Base-by-base conservation (phyloP, 2,113 vertebrate species). In the Anolis sagrei region DNA sequence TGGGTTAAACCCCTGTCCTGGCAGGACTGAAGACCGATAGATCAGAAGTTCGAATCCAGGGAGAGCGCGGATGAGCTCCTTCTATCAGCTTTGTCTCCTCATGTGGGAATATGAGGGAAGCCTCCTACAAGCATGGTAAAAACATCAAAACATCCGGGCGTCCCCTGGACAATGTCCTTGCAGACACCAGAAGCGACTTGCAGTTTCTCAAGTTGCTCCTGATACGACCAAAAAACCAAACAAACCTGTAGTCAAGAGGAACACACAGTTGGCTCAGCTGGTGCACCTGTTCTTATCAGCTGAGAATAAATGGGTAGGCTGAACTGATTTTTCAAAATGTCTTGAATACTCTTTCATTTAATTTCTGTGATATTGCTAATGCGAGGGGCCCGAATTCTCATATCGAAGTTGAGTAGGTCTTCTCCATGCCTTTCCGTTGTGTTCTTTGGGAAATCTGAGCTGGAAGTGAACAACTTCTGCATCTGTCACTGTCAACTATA, bases 401-500 rank as follows among this genome's bases (percentile, higher is more conserved):
- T 51, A 1, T 7, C 69, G 54, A 85, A 88, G 48, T 39, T 48
- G 82, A 82, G n/a, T 6, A 62, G 74, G 14, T 21, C 1, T 86
- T 87, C 81, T 81, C 4, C 5, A 54, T 48, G 70, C 89, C 86
- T 84, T 82, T 25, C 84, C 54, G 79, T 64, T 54, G 0, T 19
- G 29, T 27, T 34, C 70, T 13, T 74, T 13, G 36, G 58, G 29
- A 11, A 54, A 72, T 44, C 27, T 32, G 58, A 61, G 27, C 27
- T 36, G 13, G 34, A 49, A 36, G 7, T 10, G 14, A 58, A 64
- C 2, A 3, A 34, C 27, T 29, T 75, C 29, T 5, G 49, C 88
- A 83, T 86, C 86, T 89, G 77, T 86, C 88, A 68, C 6, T 0
- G 85, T 83, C 75, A 89, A 69, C 72, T 66, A 79, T 1, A 93